A percentile compares a stretch with the other conserved stretches of the same genome.
phyloP scores from a whole-genome alignment of 2,888 invertebrate genomes.

The Melanostoma mellinum region DNA sequence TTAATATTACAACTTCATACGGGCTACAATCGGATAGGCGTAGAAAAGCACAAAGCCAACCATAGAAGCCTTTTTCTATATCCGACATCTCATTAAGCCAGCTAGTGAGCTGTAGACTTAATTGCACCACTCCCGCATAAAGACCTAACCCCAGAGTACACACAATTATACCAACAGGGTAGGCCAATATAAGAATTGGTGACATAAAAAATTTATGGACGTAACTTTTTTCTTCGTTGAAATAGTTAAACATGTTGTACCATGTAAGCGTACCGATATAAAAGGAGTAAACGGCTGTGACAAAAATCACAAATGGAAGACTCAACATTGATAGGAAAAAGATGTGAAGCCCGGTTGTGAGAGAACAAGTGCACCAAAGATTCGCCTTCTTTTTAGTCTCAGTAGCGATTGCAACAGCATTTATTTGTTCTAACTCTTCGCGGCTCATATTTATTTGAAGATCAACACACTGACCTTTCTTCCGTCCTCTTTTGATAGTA shows the following conservation, averaged over 20 bases:
- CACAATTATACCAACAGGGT: constrained; percentile 87
- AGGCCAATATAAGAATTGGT: constrained; percentile 86
- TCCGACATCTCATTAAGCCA: constrained; percentile 89
- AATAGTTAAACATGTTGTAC: constrained; percentile 89
- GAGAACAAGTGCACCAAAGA: constrained; percentile 83
- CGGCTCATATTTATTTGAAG: constrained; percentile 88
- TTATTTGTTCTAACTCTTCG: constrained; percentile 87
- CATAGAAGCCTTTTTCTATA: constrained; percentile 90
- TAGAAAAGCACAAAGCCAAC: constrained; percentile 88
- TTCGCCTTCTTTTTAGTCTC: constrained; percentile 84
- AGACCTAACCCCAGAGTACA: constrained; percentile 86
- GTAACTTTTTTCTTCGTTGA: constrained; percentile 86
- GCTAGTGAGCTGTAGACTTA: constrained; percentile 86
- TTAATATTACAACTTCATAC: constrained; percentile 85
- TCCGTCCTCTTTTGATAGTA: constrained; percentile 88
- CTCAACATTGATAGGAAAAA: constrained; percentile 86
- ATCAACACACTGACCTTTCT: constrained; percentile 88
- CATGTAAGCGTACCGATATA: constrained; percentile 89
- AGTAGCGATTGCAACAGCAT: constrained; percentile 84
- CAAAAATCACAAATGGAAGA: constrained; percentile 86
- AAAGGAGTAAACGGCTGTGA: constrained; percentile 87
- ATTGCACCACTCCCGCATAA: constrained; percentile 87
- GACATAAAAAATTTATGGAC: constrained; percentile 86
- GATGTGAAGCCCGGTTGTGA: constrained; percentile 86
- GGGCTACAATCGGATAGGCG: constrained; percentile 89